These are phyloP conservation scores for Tenthredo livida DNA, from an alignment of 2,888 invertebrate genomes.

Conservation along the genomic window DNA sequence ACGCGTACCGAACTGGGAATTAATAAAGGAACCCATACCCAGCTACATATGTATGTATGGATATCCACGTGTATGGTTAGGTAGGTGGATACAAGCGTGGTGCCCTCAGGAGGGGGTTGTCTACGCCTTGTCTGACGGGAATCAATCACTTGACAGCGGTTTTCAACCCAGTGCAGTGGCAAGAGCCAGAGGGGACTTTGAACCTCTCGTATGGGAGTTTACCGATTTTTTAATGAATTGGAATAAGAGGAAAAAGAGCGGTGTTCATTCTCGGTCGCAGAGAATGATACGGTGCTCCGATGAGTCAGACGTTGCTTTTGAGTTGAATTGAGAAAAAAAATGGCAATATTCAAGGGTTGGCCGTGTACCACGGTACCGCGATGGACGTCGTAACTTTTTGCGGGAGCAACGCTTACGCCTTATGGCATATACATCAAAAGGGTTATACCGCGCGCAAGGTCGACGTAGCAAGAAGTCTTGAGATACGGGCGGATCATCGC, in stretches of 20 bases:
- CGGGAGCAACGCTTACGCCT: background rate
- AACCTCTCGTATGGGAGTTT: background rate
- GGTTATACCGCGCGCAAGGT: constrained; percentile 17
- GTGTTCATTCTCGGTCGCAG: background rate
- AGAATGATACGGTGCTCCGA: constrained; percentile 6
- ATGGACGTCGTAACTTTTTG: constrained; percentile 2
- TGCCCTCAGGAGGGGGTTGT: constrained; percentile 69
- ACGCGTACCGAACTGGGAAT: background rate
- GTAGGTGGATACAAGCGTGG: constrained; percentile 44
- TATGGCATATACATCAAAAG: constrained; percentile 15
- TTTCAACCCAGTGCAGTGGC: constrained; percentile 63
- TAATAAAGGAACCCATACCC: background rate
- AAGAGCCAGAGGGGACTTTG: background rate
- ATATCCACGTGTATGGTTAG: background rate
- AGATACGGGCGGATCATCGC: constrained; percentile 33
- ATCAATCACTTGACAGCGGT: constrained; percentile 74
- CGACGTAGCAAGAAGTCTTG: background rate
- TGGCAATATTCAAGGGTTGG: constrained; percentile 32
- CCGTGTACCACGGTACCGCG: constrained; percentile 6
- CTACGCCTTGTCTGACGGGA: constrained; percentile 75
- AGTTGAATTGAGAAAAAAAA: background rate
- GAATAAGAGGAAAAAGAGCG: background rate
- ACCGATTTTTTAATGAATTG: background rate
- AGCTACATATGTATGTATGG: background rate
- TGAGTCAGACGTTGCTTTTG: background rate